Conservation (phyloP, 2,888 invertebrate genomes). For the Metalampra italica region DNA sequence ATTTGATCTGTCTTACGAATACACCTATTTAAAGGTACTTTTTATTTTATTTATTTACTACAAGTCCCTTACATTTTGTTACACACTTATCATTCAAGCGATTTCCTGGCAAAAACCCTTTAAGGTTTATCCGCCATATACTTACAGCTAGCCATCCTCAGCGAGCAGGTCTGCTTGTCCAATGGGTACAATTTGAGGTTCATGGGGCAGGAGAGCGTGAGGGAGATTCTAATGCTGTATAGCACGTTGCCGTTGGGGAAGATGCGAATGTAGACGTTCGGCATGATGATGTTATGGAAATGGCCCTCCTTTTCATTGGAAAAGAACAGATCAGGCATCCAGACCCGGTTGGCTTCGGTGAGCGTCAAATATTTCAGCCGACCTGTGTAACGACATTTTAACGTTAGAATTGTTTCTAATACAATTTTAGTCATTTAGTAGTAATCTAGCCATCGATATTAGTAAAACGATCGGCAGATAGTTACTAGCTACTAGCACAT, state of each 20-base stretch:
- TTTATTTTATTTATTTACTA: too few relatives aligned
- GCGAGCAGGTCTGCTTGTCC: constrained; percentile 96
- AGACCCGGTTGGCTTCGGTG: constrained; percentile 96
- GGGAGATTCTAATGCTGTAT: constrained; percentile 97
- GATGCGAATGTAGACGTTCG: constrained; percentile 97
- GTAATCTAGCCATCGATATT: too few relatives aligned
- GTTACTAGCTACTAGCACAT: too few relatives aligned
- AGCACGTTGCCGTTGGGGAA: constrained; percentile 96
- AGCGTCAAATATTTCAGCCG: constrained; percentile 94
- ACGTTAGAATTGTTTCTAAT: neutral
- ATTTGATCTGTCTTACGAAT: too few relatives aligned
- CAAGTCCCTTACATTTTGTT: too few relatives aligned
- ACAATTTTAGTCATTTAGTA: too few relatives aligned
- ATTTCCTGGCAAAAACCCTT: too few relatives aligned
- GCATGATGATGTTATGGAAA: constrained; percentile 98
- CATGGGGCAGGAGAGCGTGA: constrained; percentile 98
- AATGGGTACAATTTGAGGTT: constrained; percentile 97
- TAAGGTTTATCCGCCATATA: too few relatives aligned
- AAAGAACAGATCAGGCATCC: constrained; percentile 99
- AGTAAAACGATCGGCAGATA: too few relatives aligned
- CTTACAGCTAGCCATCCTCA: constrained; percentile 98
- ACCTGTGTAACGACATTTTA: constrained; percentile 68
- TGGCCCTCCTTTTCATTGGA: constrained; percentile 98
- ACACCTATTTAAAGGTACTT: too few relatives aligned
- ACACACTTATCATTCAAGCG: too few relatives aligned